Conservation (phyloP, 2,113 vertebrate species). For the Brienomyrus brachyistius region DNA sequence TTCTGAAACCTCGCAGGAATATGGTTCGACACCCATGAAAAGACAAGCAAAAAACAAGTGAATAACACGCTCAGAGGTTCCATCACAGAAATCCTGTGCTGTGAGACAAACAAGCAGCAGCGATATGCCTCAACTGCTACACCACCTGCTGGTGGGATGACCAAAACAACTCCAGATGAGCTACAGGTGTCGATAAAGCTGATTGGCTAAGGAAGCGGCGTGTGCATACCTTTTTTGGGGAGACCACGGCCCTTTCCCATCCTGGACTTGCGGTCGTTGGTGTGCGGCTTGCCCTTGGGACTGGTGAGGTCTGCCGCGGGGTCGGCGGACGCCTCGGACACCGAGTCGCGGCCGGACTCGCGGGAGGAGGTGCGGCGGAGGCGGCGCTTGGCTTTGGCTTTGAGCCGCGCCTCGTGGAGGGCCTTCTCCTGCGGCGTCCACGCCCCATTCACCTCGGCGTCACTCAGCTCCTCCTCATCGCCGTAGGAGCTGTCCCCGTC, state of each 20-base stretch:
- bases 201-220: background rate
- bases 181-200: background rate
- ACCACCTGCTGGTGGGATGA: background rate
- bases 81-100: background rate
- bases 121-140: background rate
- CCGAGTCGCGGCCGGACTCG: slow-evolving; percentile 67
- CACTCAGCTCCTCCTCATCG: slow-evolving; percentile 52
- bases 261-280: slow-evolving; percentile 69
- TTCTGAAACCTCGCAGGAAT: background rate
- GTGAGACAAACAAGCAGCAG: background rate
- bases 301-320: slow-evolving; percentile 53
- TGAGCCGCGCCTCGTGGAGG: slow-evolving; percentile 69
- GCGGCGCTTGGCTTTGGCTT: slow-evolving; percentile 74
- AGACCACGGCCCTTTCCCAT: slow-evolving; percentile 74
- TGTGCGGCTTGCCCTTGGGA: slow-evolving; percentile 56
- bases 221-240: slow-evolving; percentile 71
- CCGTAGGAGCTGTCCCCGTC: slow-evolving; percentile 37
- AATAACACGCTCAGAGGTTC: background rate
- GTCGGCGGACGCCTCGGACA: slow-evolving; percentile 56
- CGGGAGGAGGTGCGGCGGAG: slow-evolving; percentile 69
- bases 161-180: background rate
- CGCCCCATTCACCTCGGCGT: slow-evolving; percentile 56
- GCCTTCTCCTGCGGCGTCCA: slow-evolving; percentile 78
- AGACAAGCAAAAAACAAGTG: background rate
- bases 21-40: background rate